Base-by-base conservation (phyloP, 2,113 vertebrate genomes). In the Siniperca knerii region DNA sequence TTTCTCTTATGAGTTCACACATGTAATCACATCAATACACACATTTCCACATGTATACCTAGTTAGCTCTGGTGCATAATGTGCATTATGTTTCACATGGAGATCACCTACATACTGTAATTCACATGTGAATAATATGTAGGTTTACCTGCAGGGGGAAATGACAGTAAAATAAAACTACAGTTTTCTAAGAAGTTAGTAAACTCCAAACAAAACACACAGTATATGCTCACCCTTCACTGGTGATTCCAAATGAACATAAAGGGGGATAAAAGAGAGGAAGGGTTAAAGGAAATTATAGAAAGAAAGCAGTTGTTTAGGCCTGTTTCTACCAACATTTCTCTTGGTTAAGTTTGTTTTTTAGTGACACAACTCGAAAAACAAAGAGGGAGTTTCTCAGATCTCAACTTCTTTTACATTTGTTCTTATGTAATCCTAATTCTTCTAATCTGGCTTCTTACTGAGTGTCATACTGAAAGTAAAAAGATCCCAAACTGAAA, bases 141-240 rank as follows among this genome's bases (percentile, higher is more conserved):
- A 23, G 20, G 40, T 79, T 70, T 61, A 83, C 61, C 60, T 69
- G n/a, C 5, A 44, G 65, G 61, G 55, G 77, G 74, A 0, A 61
- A 65, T 71, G 66, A 86, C 4, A 58, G 23, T 70, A 67, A 82
- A 83, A 80, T 37, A 68, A 58, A 84, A 40, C 75, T 79, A 84
- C 40, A 81, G 6, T 69, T 78, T 75, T 77, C 75, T 87, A 79
- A 65, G 52, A 80, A 6, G 62, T 81, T 80, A 87, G 37, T 79
- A 21, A 79, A 85, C 76, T 83, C 50, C 42, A 86, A 79, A 84
- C 35, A 69, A 90, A 92, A 90, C 46, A 69, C n/a, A 75, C 37
- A 68, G 70, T 62, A 35, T 62, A 92, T 89, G 95, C 96, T 96
- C 93, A 96, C 96, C 95, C 96, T 90, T 96, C 96, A 90, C 96